Conservation (phyloP, 2,888 invertebrate species). For the Encarsia formosa region DNA sequence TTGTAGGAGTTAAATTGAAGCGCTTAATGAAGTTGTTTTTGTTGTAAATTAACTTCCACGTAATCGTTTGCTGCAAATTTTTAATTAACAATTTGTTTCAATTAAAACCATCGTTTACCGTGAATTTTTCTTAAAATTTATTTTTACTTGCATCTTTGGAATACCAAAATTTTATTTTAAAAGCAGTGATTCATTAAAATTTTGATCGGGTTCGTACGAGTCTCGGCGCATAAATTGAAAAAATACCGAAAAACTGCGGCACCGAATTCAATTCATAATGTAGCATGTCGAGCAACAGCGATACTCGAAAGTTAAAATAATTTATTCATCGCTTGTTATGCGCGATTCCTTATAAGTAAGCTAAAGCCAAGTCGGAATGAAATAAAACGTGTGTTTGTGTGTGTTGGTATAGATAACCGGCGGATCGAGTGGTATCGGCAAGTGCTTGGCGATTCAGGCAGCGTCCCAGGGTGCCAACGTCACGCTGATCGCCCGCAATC, state of each 20-base stretch:
- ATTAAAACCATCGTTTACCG: too few species aligned
- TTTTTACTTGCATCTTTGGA: neutral
- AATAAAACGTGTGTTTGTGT: too few species aligned
- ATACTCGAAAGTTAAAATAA: too few species aligned
- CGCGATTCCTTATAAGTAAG: neutral
- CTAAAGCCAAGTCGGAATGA: neutral
- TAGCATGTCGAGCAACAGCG: too few species aligned
- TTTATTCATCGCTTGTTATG: neutral
- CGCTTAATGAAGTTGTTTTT: too few species aligned
- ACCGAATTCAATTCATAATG: too few species aligned
- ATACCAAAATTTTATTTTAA: neutral
- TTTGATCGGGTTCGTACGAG: neutral
- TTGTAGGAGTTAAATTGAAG: too few species aligned
- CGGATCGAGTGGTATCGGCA: slow-evolving; percentile 94
- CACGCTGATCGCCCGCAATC: slow-evolving; percentile 83
- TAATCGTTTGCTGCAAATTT: too few species aligned
- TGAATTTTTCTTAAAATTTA: neutral
- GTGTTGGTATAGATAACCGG: slow-evolving; percentile 81
- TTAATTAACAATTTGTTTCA: too few species aligned
- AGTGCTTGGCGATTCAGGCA: slow-evolving; percentile 73
- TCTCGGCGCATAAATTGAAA: too few species aligned
- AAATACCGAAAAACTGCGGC: too few species aligned
- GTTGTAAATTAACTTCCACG: too few species aligned
- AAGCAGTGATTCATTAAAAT: neutral
- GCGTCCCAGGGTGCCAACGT: slow-evolving; percentile 81